phyloP scores from a whole-genome alignment of 2,888 invertebrate species.

The Aspidiotus rigidus region DNA sequence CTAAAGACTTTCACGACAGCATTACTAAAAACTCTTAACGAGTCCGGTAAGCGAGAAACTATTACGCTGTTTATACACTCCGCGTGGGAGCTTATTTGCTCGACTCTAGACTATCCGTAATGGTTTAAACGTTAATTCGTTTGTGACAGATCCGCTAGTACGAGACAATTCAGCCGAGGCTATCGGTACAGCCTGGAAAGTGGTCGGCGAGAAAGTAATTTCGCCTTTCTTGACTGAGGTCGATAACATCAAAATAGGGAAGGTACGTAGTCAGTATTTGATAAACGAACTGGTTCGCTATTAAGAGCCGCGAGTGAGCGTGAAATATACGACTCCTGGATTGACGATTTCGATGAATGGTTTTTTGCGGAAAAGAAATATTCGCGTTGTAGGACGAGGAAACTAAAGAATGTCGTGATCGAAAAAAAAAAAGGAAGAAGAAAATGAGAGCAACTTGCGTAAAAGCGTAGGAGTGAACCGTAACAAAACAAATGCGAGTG shows the following conservation, averaged over 20 bases:
- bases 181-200: slow-evolving; percentile 84
- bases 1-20: slow-evolving; percentile 70
- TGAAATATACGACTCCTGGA: background rate
- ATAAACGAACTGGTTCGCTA: background rate
- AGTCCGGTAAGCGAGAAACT: slow-evolving; percentile 50
- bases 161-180: slow-evolving; percentile 89
- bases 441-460: no score
- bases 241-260: slow-evolving; percentile 82
- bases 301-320: background rate
- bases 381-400: no score
- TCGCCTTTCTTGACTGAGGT: slow-evolving; percentile 77
- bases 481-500: no score
- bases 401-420: no score
- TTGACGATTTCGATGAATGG: no score
- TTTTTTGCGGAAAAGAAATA: no score
- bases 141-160: slow-evolving; percentile 65
- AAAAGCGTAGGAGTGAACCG: no score
- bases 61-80: no score
- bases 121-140: slow-evolving; percentile 32
- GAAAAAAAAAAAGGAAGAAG: no score
- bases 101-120: slow-evolving; percentile 7
- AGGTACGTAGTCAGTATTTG: slow-evolving; percentile 47
- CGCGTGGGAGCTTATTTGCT: background rate
- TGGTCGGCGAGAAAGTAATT: slow-evolving; percentile 85
- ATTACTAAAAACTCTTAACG: slow-evolving; percentile 67